Conservation (phyloP, 2,797 vertebrate genomes). For the Sebastiscus tertius region DNA sequence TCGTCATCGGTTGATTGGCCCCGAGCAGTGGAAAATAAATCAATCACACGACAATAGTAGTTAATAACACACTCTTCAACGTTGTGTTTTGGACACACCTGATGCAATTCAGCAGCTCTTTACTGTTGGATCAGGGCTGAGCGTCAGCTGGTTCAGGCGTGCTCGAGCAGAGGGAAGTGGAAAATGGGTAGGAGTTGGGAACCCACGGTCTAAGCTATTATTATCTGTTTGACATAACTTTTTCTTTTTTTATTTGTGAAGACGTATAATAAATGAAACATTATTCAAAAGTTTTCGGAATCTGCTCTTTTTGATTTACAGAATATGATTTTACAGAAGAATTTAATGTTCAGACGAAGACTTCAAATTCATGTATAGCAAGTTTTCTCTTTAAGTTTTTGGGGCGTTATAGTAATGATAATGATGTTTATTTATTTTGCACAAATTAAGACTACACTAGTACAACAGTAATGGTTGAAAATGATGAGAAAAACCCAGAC, state of each 20-base stretch:
- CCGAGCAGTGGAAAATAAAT: not conserved
- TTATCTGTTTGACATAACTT: not conserved
- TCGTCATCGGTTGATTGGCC: not conserved
- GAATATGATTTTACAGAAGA: not conserved
- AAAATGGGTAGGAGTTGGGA: not conserved
- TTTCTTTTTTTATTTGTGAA: not conserved
- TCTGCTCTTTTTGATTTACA: not conserved
- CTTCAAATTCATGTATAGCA: too few relatives aligned
- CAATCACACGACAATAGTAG: not conserved
- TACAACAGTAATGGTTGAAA: not conserved
- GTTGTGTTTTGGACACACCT: too few relatives aligned
- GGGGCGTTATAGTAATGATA: too few relatives aligned
- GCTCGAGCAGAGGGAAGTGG: too few relatives aligned
- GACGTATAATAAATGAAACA: fast-evolving
- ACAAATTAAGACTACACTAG: too few relatives aligned
- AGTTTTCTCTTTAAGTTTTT: too few relatives aligned
- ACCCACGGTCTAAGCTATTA: not conserved
- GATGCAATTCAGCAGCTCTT: too few relatives aligned
- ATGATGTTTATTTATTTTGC: too few relatives aligned
- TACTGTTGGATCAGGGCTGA: too few relatives aligned
- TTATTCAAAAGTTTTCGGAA: not conserved
- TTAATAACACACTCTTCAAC: not conserved
- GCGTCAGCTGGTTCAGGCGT: too few relatives aligned
- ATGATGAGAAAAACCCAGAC: not conserved
- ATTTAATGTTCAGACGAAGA: not conserved